Conservation (phyloP, 2,797 vertebrate genomes). For the Poeciliopsis infans region DNA sequence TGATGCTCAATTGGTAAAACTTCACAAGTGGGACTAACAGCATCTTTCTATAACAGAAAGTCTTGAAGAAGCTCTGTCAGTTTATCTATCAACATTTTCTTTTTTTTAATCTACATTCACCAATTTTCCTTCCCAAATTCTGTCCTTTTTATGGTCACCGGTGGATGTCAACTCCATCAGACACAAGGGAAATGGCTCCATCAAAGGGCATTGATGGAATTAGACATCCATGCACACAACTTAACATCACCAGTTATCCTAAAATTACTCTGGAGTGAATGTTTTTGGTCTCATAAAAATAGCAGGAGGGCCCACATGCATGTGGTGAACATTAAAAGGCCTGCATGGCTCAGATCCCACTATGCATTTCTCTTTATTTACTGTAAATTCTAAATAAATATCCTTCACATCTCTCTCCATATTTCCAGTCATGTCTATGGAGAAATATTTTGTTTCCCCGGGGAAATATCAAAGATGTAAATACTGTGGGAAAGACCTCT, state of each 20-base stretch:
- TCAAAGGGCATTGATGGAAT: neutral
- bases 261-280: neutral
- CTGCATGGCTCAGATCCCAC: neutral
- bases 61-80: conserved; percentile 9
- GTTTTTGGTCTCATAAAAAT: neutral
- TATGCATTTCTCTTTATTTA: conserved; percentile 3
- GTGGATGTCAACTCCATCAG: neutral
- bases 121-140: conserved; percentile 6
- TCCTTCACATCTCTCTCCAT: conserved; percentile 29
- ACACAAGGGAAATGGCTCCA: neutral
- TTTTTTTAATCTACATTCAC: neutral
- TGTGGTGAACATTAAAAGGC: conserved; percentile 1
- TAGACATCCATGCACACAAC: neutral
- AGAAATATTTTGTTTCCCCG: conserved; percentile 27
- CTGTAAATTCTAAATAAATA: conserved; percentile 10
- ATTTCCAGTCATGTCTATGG: conserved; percentile 26
- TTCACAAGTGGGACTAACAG: conserved; percentile 50
- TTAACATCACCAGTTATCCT: neutral
- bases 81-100: neutral
- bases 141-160: neutral
- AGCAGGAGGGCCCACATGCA: neutral
- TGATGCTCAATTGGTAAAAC: conserved; percentile 39
- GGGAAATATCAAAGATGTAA: conserved; percentile 45
- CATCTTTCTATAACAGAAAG: conserved; percentile 25
- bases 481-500: conserved; percentile 71